Evolutionary conservation across 2,113 vertebrate species (phyloP).

Genomic region (Willisornis vidua): DNA sequence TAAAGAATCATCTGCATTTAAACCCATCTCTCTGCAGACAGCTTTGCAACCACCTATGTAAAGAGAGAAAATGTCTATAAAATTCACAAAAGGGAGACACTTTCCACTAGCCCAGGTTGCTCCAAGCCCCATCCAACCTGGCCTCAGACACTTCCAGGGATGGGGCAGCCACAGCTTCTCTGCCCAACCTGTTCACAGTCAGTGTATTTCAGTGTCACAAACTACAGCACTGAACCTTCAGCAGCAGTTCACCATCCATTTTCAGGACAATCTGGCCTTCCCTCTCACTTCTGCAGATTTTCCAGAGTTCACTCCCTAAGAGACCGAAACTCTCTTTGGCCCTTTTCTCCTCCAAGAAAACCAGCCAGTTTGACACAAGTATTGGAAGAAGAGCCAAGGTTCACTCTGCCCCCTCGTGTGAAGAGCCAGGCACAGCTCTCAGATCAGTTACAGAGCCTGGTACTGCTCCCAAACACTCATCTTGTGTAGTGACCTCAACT

Average conservation of each 20-base stretch:
- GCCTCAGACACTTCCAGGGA: not conserved
- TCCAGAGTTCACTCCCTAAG: not conserved
- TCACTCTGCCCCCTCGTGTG: not conserved
- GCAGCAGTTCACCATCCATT: not conserved
- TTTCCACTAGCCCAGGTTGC: not conserved
- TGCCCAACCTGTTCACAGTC: not conserved
- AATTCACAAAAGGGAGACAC: not conserved
- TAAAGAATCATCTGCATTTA: not conserved
- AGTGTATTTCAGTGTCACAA: not conserved
- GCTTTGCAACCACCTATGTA: not conserved
- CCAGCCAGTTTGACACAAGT: not conserved
- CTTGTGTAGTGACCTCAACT: not conserved
- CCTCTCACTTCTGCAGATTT: not conserved
- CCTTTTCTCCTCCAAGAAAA: not conserved
- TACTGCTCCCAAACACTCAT: not conserved
- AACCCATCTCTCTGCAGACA: not conserved
- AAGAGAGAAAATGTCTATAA: fast-evolving
- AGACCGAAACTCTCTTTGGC: not conserved
- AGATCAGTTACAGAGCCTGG: not conserved
- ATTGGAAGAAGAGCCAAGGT: not conserved
- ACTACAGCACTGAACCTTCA: not conserved
- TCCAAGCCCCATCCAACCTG: not conserved
- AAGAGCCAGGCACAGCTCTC: not conserved
- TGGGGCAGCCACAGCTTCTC: not conserved
- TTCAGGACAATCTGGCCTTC: not conserved